Evolutionary conservation across 2,888 invertebrate genomes (phyloP), one percentile per base, ranked within the genome.

Genomic region (Monochamus alternatus): DNA sequence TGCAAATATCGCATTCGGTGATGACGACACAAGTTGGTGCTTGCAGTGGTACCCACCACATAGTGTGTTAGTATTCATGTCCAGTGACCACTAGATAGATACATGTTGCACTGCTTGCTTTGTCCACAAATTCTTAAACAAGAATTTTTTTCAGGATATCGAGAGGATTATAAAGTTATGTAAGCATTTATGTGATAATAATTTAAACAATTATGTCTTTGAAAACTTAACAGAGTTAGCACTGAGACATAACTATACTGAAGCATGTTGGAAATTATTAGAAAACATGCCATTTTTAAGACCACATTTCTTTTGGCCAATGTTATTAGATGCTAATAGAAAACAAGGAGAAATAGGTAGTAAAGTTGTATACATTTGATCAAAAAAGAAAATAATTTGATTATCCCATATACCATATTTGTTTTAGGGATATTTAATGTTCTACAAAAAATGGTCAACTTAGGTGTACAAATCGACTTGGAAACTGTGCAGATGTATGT

Each of bases 261-360:
- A 90, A 0, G 77, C 91, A 3, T 90, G 91, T 0, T 79, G 91
- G 47, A 88, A 89, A 58, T 75, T 92, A 80, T 89, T 92, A 62
- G 86, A 81, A 68, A 79, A 80, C 65, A 74, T 86, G 9, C 22
- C 73, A 31, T 68, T 72, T 31, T 74, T 92, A 4, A 89, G 92
- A 14, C 90, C 92, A 0, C 93, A 94, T 81, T 94, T 91, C 84
- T 94, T 93, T 84, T 94, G 94, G 94, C 93, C 94, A 0, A 86
- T 93, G 68, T 75, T 94, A 63, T 67, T 93, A 30, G 88, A 90
- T 1, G 89, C 88, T 8, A 89, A 90, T 0, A 89, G 88, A 65
- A 87, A 86, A 31, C 88, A 89, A 72, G 93, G 93, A 0, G 93
- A 93, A 81, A 89, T 88, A 85, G 91, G 91, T 91, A 72, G 65